Conservation (phyloP, 2,797 vertebrate species). For the Anguilla pacifica region DNA sequence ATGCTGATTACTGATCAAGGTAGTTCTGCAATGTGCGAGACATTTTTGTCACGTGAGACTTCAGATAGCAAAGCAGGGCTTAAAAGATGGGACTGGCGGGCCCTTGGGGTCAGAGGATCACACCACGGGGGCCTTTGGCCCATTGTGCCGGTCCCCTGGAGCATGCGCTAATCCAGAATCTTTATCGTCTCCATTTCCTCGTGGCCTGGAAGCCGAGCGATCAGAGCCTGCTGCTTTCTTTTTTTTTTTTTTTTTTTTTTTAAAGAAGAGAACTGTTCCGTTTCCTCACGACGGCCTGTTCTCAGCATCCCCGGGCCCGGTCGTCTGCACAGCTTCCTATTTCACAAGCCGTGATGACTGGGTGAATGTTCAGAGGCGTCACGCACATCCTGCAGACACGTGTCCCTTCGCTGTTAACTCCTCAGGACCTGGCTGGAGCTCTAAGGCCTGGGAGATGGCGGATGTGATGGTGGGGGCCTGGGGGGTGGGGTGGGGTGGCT, state of each 20-base stretch:
- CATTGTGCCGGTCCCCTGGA: not conserved
- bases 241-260: not conserved
- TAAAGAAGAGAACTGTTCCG: not conserved
- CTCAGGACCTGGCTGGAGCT: not conserved
- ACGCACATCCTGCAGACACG: constrained; percentile 20
- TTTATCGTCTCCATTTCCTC: not conserved
- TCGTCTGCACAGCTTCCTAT: constrained; percentile 63
- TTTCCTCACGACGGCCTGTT: constrained; percentile 3
- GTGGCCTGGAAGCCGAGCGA: constrained; percentile 36
- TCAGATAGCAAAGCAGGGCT: not conserved
- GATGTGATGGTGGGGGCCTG: not conserved
- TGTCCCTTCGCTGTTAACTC: constrained; percentile 24
- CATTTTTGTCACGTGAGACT: not conserved
- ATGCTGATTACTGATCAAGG: not conserved
- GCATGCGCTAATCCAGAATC: not conserved
- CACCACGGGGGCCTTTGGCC: not conserved
- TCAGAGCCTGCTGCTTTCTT: constrained; percentile 14
- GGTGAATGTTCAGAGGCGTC: constrained; percentile 49
- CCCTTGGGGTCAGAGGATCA: not conserved
- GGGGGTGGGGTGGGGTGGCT: not conserved
- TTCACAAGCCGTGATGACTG: constrained; percentile 44
- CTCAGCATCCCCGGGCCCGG: constrained; percentile 58
- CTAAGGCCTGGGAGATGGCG: not conserved
- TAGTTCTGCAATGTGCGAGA: not conserved
- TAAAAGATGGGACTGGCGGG: not conserved